Evolutionary conservation across 2,113 vertebrate species (phyloP).

Genomic region (Podocnemis expansa): DNA sequence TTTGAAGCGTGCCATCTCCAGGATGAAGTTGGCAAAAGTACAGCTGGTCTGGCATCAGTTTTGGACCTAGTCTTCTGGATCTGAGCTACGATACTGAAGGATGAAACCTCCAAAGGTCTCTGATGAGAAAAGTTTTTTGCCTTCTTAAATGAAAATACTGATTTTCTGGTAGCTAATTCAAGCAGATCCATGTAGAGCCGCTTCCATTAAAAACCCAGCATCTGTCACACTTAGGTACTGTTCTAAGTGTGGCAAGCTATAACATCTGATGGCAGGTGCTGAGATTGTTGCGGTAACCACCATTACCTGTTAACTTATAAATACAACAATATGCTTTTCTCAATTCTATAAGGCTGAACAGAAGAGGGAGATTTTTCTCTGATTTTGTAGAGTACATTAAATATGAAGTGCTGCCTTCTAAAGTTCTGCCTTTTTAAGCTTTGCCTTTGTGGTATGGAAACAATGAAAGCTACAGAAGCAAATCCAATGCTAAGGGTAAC

Average conservation of each 20-base stretch:
- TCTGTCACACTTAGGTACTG: background rate
- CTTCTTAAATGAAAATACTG: background rate
- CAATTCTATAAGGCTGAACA: background rate
- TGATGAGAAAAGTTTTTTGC: background rate
- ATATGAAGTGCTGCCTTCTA: background rate
- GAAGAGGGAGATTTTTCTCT: background rate
- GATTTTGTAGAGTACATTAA: background rate
- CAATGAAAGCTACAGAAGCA: background rate
- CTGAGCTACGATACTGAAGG: background rate
- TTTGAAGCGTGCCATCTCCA: background rate
- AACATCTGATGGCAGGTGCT: background rate
- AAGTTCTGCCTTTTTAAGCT: too few relatives aligned
- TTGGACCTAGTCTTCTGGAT: background rate
- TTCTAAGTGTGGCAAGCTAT: background rate
- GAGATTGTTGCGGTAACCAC: background rate
- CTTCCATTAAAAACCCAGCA: background rate
- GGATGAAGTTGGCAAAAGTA: background rate
- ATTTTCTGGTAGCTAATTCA: background rate
- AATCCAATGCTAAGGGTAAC: background rate
- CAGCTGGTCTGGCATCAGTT: background rate
- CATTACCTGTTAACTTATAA: background rate
- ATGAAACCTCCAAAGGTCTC: background rate
- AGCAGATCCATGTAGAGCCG: background rate
- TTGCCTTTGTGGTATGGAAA: background rate
- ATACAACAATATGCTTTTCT: background rate